A percentile compares a stretch with the other conserved stretches of the same genome.
These are phyloP conservation scores for Mechanitis mazaeus DNA, from an alignment of 2,888 invertebrate genomes.

Conservation along the genomic window DNA sequence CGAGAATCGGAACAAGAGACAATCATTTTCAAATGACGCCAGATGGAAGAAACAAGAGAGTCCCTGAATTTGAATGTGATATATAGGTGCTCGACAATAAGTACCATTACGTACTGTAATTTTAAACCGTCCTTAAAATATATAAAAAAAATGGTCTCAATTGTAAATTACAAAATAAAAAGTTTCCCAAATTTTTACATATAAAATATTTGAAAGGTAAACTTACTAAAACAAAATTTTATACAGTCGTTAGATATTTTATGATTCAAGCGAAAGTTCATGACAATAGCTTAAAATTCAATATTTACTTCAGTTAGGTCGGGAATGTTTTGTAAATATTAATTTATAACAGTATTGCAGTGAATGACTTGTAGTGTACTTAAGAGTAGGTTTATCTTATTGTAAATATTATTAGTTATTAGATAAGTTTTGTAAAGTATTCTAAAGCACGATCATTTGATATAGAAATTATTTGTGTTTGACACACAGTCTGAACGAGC, in stretches of 20 bases:
- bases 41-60: constrained; percentile 73
- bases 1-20: constrained; percentile 61
- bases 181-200: constrained; percentile 3
- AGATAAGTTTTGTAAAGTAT: constrained; percentile 18
- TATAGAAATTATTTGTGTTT: constrained; percentile 10
- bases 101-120: neutral
- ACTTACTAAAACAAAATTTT: neutral
- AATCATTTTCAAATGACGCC: constrained; percentile 65
- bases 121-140: neutral
- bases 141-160: neutral
- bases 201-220: constrained; percentile 2
- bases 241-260: constrained; percentile 1
- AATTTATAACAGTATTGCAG: constrained; percentile 61
- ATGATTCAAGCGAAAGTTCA: constrained; percentile 18
- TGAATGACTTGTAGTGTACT: constrained; percentile 36
- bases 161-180: neutral
- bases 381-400: constrained; percentile 34
- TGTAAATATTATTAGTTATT: constrained; percentile 26
- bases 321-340: constrained; percentile 57
- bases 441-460: constrained; percentile 9
- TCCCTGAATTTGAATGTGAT: constrained; percentile 81
- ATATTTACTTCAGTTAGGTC: constrained; percentile 43
- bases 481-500: constrained; percentile 17
- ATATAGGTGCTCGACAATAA: constrained; percentile 42
- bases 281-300: constrained; percentile 46